A percentile compares a stretch with the other conserved stretches of the same genome.
These are phyloP conservation scores for Sipha flava DNA, from an alignment of 1,140 invertebrate genomes.

Conservation along the genomic window DNA sequence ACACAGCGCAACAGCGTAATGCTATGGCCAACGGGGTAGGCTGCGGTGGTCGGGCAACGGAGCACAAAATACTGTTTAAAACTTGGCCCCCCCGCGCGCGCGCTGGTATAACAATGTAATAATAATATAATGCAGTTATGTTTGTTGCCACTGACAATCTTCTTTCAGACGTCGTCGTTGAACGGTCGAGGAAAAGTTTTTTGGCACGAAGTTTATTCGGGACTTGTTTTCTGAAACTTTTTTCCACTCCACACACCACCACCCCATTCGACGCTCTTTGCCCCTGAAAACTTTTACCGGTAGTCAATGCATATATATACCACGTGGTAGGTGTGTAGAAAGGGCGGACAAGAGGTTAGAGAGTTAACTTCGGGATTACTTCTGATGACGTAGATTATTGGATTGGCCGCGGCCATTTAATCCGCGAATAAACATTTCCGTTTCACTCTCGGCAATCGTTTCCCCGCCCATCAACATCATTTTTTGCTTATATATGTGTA, in stretches of 20 bases:
- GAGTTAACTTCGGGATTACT: slow-evolving; percentile 26
- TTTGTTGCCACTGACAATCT: slow-evolving; percentile 30
- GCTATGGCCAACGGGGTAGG: no score
- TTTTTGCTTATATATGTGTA: no score
- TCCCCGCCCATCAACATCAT: background rate
- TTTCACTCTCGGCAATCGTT: background rate
- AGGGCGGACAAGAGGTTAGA: no score
- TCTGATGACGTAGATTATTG: slow-evolving; percentile 28
- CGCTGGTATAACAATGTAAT: slow-evolving; percentile 9
- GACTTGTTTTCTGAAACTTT: slow-evolving; percentile 15
- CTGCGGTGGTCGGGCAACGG: background rate
- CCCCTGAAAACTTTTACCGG: slow-evolving; percentile 7
- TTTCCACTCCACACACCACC: background rate
- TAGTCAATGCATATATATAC: background rate
- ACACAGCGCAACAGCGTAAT: background rate
- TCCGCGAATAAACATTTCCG: slow-evolving; percentile 27
- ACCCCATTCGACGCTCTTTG: background rate
- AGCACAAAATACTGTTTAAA: slow-evolving; percentile 10
- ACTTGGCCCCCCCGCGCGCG: background rate
- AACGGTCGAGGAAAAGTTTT: slow-evolving; percentile 13
- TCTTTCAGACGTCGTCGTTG: background rate
- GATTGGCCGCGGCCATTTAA: slow-evolving; percentile 22
- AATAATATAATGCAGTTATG: slow-evolving; percentile 30
- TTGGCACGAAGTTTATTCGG: slow-evolving; percentile 28
- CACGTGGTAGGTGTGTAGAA: background rate